Evolutionary conservation across 2,113 vertebrate genomes (phyloP).

Genomic region (Lophius piscatorius): DNA sequence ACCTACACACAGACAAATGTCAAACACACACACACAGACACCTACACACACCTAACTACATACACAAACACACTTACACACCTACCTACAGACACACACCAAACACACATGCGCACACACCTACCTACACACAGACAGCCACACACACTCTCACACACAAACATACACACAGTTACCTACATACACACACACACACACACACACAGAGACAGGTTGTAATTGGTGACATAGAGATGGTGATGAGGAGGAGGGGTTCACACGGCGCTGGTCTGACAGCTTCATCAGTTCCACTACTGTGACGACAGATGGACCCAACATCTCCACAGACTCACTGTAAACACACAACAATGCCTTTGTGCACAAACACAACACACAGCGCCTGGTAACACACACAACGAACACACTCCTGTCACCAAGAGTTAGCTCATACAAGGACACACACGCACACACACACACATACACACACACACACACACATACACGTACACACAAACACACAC

Average conservation of each 20-base stretch:
- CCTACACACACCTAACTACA: too few relatives aligned
- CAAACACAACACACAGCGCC: constrained; percentile 19
- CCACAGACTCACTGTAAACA: constrained; percentile 6
- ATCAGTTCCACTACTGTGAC: constrained; percentile 58
- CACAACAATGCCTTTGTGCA: too few relatives aligned
- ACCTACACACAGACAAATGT: constrained; percentile 21
- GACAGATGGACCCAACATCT: constrained; percentile 63
- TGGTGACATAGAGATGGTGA: constrained; percentile 44
- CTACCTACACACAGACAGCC: too few relatives aligned
- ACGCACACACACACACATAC: constrained; percentile 7
- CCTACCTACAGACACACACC: constrained; percentile 5
- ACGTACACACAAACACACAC: too few relatives aligned
- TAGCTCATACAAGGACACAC: background rate
- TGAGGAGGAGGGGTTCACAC: constrained; percentile 42
- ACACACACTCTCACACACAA: background rate
- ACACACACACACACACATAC: constrained; percentile 10
- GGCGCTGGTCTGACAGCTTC: constrained; percentile 54
- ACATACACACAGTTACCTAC: constrained; percentile 3
- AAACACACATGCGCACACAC: too few relatives aligned
- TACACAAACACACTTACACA: constrained; percentile 16
- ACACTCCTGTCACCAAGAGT: background rate
- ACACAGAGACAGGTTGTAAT: constrained; percentile 38
- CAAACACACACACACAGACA: constrained; percentile 23
- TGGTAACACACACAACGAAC: constrained; percentile 19
- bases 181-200: background rate